phyloP scores from a whole-genome alignment of 2,797 vertebrate species.

The Lagocephalus sceleratus region DNA sequence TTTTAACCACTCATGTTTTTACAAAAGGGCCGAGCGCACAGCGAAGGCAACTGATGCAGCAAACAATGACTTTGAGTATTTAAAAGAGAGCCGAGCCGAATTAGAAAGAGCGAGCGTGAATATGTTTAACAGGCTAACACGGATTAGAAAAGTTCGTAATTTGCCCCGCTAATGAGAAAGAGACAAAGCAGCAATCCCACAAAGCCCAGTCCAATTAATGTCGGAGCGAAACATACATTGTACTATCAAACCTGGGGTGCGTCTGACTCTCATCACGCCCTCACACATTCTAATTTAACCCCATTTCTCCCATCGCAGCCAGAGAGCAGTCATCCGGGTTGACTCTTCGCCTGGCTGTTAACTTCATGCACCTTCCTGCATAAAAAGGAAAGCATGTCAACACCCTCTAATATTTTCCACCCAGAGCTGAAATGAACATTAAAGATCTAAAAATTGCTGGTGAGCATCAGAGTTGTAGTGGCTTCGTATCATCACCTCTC shows the following conservation, averaged over 20 bases:
- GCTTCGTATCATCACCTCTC: slow-evolving; percentile 9
- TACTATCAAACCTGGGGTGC: slow-evolving; percentile 25
- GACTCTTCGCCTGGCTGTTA: background rate
- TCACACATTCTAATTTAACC: slow-evolving; percentile 23
- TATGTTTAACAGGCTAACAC: slow-evolving; percentile 53
- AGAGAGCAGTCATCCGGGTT: slow-evolving; percentile 2
- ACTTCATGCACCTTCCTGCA: background rate
- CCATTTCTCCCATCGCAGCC: slow-evolving; percentile 2
- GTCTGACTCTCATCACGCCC: slow-evolving; percentile 25
- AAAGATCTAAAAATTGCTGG: background rate
- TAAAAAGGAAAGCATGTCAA: background rate
- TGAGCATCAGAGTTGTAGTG: slow-evolving; percentile 12
- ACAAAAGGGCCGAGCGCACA: slow-evolving; percentile 48
- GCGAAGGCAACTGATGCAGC: slow-evolving; percentile 48
- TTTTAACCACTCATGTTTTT: slow-evolving; percentile 52
- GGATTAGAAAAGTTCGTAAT: slow-evolving; percentile 60
- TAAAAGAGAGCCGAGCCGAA: slow-evolving; percentile 48
- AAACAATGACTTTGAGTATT: slow-evolving; percentile 60
- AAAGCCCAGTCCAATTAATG: slow-evolving; percentile 62
- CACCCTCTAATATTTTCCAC: background rate
- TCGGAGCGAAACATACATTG: slow-evolving; percentile 38
- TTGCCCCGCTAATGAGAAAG: slow-evolving; percentile 61
- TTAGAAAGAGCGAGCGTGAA: slow-evolving; percentile 40
- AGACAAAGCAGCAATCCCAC: slow-evolving; percentile 49
- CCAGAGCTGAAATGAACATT: slow-evolving; percentile 1